Evolutionary conservation across 2,888 invertebrate species (phyloP), one percentile per base, ranked within the genome.

Genomic region (Chouioia cunea): DNA sequence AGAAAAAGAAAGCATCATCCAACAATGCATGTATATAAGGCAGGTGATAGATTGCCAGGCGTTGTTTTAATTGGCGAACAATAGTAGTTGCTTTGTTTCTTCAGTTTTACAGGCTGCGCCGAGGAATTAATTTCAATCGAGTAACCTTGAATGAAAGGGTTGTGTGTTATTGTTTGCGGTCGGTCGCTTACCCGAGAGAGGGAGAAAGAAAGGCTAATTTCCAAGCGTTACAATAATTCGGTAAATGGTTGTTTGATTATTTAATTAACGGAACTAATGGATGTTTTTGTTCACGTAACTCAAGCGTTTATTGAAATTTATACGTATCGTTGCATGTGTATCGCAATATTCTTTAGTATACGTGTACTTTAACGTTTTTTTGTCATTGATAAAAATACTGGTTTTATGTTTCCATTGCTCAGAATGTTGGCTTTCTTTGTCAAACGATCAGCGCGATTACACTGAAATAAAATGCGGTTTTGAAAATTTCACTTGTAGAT

Each of bases 51-150:
- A 80, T 80, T 80, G 82, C 54, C 75, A 71, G 75, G 75, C 77
- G 80, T 76, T 78, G 81, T 81, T 84, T 85, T 85, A 85, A 85
- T 85, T 85, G 81, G 81, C 69, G 76, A 73, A 85, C 84, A 85
- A 85, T 81, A 76, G 67, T 22, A 16, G 23, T 10, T 4, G n/a
- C n/a, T 54, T 54, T 54, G n/a, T n/a, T 46, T 58, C 58, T 58
- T 20, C 10, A 18, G 74, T 76, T 77, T 76, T 18, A 16, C 62
- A 43, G 46, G 58, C 50, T 16, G 50, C 50, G 50, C 56, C 2
- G 73, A 59, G 56, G 36, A 65, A 77, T 81, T 79, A 80, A 74
- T 81, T 73, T 78, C 79, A 73, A 73, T 64, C 36, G 73, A 72
- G 59, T 77, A 76, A 75, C 70, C 71, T 66, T 58, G 65, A 69